phyloP scores from a whole-genome alignment of 2,113 vertebrate species.

The Tringa solitaria region DNA sequence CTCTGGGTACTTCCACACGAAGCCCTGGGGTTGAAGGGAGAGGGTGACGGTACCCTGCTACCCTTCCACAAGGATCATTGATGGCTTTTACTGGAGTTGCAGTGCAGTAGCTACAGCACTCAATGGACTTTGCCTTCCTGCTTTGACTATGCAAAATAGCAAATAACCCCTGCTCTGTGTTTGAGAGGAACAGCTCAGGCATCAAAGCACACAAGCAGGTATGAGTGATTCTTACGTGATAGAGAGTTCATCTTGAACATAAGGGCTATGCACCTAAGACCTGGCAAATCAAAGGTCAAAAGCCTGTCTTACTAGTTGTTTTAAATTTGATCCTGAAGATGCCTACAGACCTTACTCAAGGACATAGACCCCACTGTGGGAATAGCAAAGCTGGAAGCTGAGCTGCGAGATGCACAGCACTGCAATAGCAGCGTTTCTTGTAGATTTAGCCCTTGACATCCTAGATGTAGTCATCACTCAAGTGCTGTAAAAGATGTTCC shows the following conservation, averaged over 20 bases:
- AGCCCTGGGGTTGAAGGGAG: not conserved
- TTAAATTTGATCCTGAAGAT: not conserved
- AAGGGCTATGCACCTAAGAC: not conserved
- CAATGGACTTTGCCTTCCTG: not conserved
- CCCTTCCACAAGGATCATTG: not conserved
- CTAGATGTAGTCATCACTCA: not conserved
- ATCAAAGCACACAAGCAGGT: not conserved
- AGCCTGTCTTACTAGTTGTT: not conserved
- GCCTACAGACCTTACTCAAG: not conserved
- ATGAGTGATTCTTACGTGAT: not conserved
- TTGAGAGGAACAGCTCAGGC: not conserved
- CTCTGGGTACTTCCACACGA: rapidly evolving
- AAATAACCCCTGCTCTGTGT: not conserved
- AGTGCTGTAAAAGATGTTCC: not conserved
- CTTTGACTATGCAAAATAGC: not conserved
- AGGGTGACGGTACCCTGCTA: not conserved
- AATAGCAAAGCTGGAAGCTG: not conserved
- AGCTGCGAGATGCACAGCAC: not conserved
- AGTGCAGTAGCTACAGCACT: not conserved
- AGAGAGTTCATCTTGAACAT: rapidly evolving
- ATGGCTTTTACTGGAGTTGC: not conserved
- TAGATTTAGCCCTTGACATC: not conserved
- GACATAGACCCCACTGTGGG: not conserved
- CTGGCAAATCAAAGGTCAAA: not conserved
- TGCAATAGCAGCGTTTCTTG: not conserved